Base-by-base conservation (phyloP, 2,888 invertebrate species). In the Ormyrus rosae region DNA sequence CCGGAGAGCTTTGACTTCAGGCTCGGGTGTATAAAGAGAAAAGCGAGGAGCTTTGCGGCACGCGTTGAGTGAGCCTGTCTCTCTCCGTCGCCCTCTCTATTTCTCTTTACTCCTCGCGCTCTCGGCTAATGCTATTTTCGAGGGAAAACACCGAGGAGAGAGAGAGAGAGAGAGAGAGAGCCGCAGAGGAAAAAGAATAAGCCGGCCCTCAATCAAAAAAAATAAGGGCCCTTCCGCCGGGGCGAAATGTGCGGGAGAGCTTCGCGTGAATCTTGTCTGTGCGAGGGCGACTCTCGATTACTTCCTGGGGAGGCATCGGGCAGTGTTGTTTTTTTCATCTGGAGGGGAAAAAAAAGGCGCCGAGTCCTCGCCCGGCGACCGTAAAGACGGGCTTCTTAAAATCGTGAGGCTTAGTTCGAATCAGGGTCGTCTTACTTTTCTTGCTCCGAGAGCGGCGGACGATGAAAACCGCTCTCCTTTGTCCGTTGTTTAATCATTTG, bases 321-420 rank as follows among this genome's bases (percentile, higher is more conserved):
- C 13, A 56, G 9, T 63, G 48, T 55, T 70, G 69, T 69, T 56
- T 71, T 56, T 71, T 71, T 71, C 58, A 71, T 64, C 5, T 46
- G 53, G 34, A 9, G 4, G 34, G 2, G 19, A 19, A 19, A 19
- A 19, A 78, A 78, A 78, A 78, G 60, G 71, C 19, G 71, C 19
- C 65, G 58, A 58, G 65, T 46, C 11, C 69, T 3, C 53, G 48
- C 60, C 51, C n/a, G 13, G 51, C 50, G 71, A 64, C 51, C 63
- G 63, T 72, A 72, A 63, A 72, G 53, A 63, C 46, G 34, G 67
- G 55, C 69, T 77, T 63, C 65, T 71, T 58, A 75, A 67, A 70
- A 65, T 65, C 71, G 78, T 78, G 51, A 78, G 71, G 71, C 78
- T 71, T 60, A 58, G 13, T 72, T 67, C 67, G 78, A 68, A 73